Conservation (phyloP, 2,888 invertebrate genomes). For the Anarsia innoxiella region DNA sequence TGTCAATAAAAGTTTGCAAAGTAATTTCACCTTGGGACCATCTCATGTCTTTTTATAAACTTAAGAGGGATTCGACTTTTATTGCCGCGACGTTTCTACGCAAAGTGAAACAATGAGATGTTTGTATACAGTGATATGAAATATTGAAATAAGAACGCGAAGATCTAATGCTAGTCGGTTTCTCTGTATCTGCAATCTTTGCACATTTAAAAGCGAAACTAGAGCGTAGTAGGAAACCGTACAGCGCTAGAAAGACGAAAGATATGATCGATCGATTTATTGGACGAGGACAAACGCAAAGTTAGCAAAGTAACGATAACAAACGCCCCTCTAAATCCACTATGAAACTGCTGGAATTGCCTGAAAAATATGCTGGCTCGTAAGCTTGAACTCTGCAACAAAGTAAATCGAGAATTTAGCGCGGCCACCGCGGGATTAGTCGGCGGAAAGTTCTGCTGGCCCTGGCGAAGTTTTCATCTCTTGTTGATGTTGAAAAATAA, state of each 20-base stretch:
- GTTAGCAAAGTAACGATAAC: conserved; percentile 53
- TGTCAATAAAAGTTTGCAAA: conserved; percentile 60
- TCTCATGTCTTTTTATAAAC: conserved; percentile 48
- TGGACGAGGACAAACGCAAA: conserved; percentile 24
- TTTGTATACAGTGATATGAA: not conserved
- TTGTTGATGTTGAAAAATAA: conserved; percentile 56
- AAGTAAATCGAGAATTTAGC: conserved; percentile 68
- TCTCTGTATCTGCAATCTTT: no score
- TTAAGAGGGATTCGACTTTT: conserved; percentile 31
- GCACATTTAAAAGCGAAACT: no score
- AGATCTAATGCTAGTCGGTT: no score
- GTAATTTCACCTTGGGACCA: conserved; percentile 55
- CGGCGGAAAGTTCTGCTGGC: conserved; percentile 50
- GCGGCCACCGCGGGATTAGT: conserved; percentile 60
- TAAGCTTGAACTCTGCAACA: conserved; percentile 56
- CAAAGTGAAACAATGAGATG: conserved; percentile 6
- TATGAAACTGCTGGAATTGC: conserved; percentile 48
- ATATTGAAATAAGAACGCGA: no score
- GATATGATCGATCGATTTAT: conserved; percentile 8
- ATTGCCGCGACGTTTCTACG: conserved; percentile 34
- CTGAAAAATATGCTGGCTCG: conserved; percentile 63
- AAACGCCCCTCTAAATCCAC: conserved; percentile 52
- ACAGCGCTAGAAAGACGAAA: not conserved
- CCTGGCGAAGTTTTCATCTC: conserved; percentile 60
- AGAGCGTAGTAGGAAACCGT: no score